These are phyloP conservation scores for Papilio glaucus DNA, from an alignment of 1,140 invertebrate genomes.

Conservation along the genomic window DNA sequence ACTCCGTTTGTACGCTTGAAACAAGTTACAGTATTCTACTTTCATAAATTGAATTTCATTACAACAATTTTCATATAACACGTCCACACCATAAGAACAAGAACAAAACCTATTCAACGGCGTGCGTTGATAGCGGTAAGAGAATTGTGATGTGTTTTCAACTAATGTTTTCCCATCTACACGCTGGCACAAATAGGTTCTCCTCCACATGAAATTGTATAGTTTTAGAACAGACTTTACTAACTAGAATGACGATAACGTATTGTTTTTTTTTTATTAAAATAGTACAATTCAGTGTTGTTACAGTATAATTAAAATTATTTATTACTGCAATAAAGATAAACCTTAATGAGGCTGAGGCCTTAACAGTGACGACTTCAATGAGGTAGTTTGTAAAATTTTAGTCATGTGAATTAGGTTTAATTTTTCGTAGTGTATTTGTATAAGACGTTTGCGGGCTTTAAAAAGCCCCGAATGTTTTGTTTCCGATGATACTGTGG, in stretches of 20 bases:
- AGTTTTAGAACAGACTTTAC: slow-evolving; percentile 59
- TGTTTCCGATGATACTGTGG: no score
- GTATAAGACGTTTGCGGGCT: no score
- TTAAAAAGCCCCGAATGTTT: no score
- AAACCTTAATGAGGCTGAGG: no score
- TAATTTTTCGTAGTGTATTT: no score
- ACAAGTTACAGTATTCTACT: slow-evolving; percentile 19
- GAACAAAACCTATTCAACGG: slow-evolving; percentile 79
- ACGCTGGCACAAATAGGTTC: slow-evolving; percentile 72
- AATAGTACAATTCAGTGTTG: no score
- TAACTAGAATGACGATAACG: slow-evolving; percentile 48
- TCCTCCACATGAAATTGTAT: slow-evolving; percentile 63
- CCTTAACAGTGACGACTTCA: no score
- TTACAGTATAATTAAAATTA: no score
- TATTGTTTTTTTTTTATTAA: slow-evolving; percentile 24
- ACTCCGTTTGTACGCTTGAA: not conserved
- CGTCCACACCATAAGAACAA: slow-evolving; percentile 63
- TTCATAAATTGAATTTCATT: slow-evolving; percentile 39
- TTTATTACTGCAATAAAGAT: no score
- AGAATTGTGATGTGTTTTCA: slow-evolving; percentile 72
- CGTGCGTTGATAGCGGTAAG: slow-evolving; percentile 58
- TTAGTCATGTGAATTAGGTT: no score
- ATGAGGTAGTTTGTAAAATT: no score
- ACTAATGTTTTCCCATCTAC: slow-evolving; percentile 70
- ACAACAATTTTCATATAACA: slow-evolving; percentile 39